Conservation (phyloP, 2,888 invertebrate genomes). For the Lasioglossum morio region DNA sequence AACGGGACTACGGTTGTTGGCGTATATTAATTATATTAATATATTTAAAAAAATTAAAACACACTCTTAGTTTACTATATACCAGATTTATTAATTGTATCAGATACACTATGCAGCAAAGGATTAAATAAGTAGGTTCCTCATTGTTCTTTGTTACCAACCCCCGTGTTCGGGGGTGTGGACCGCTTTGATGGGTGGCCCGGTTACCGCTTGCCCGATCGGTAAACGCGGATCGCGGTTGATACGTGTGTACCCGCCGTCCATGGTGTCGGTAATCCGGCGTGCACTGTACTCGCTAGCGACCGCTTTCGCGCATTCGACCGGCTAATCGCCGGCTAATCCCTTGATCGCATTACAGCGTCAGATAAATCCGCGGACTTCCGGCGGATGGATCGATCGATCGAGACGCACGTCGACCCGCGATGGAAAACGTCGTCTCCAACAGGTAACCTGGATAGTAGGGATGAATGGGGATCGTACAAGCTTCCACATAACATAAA, state of each 20-base stretch:
- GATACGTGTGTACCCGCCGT: constrained; percentile 20
- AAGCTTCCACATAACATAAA: too few relatives aligned
- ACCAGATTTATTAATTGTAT: too few relatives aligned
- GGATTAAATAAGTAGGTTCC: too few relatives aligned
- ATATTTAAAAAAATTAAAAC: too few relatives aligned
- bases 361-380: constrained; percentile 11
- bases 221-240: constrained; percentile 1
- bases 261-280: not conserved
- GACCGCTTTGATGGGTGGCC: not conserved
- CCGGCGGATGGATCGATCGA: not conserved
- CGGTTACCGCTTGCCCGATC: not conserved
- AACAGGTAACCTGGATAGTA: not conserved
- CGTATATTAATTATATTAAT: too few relatives aligned
- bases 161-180: not conserved
- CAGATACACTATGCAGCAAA: too few relatives aligned
- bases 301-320: constrained; percentile 25
- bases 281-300: constrained; percentile 9
- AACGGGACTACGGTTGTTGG: too few relatives aligned
- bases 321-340: constrained; percentile 20
- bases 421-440: not conserved
- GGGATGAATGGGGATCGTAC: not conserved
- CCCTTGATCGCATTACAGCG: constrained; percentile 12
- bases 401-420: not conserved
- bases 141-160: not conserved
- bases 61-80: too few relatives aligned